phyloP scores from a whole-genome alignment of 2,888 invertebrate genomes.

The Phytoseiulus persimilis region DNA sequence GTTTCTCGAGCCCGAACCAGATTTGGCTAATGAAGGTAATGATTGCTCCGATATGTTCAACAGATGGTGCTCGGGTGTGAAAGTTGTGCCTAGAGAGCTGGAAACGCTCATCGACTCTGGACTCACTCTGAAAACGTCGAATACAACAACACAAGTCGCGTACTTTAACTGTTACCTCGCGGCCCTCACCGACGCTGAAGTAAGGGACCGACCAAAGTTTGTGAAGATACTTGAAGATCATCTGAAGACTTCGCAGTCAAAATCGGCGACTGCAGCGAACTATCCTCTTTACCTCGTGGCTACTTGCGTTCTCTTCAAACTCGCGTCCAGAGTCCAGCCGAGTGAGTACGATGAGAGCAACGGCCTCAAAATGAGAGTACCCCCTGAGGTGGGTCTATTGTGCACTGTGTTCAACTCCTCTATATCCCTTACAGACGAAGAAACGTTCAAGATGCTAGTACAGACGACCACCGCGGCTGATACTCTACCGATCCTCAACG shows the following conservation, averaged over 20 bases:
- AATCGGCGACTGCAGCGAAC: not conserved
- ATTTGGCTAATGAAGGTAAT: too few species aligned
- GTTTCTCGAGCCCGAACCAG: too few species aligned
- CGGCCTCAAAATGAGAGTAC: too few species aligned
- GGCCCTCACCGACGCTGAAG: not conserved
- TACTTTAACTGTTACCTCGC: constrained; percentile 27
- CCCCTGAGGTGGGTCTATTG: too few species aligned
- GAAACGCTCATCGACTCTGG: not conserved
- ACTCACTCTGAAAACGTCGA: constrained; percentile 6
- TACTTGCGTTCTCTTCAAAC: constrained; percentile 12
- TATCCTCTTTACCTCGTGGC: constrained; percentile 11
- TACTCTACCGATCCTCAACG: not conserved
- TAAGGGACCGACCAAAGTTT: not conserved
- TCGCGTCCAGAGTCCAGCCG: not conserved
- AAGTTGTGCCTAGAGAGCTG: not conserved
- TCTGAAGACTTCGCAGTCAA: not conserved
- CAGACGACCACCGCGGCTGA: constrained; percentile 13
- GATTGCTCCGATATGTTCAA: too few species aligned
- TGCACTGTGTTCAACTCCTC: too few species aligned
- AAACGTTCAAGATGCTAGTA: not conserved
- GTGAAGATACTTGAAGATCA: not conserved
- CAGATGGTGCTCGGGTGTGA: constrained; percentile 24
- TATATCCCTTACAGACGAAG: not conserved
- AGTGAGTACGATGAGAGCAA: not conserved
- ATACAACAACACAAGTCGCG: constrained; percentile 12